These are phyloP conservation scores for Bellardia bayeri DNA, from an alignment of 2,888 invertebrate species.

Conservation along the genomic window DNA sequence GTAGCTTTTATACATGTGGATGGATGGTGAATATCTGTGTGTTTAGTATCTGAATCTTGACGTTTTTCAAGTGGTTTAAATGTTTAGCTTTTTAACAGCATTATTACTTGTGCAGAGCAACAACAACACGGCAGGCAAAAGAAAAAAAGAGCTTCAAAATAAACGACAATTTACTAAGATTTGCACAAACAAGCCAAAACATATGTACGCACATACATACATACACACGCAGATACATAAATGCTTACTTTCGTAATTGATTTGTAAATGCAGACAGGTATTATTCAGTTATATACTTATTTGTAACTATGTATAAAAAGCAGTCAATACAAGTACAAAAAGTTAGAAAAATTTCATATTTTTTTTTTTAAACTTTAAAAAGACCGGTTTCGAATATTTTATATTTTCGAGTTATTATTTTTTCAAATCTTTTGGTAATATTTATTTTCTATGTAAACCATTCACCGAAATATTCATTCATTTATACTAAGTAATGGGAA, in stretches of 20 bases:
- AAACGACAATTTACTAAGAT: slow-evolving; percentile 65
- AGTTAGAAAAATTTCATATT: no score
- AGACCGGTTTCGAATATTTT: no score
- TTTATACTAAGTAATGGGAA: no score
- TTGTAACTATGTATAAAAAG: no score
- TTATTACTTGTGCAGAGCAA: slow-evolving; percentile 52
- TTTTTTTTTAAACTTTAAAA: no score
- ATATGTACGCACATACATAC: slow-evolving; percentile 18
- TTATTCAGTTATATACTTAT: no score
- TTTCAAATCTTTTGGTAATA: no score
- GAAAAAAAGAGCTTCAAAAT: slow-evolving; percentile 42
- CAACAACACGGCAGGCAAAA: slow-evolving; percentile 19
- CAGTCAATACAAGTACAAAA: no score
- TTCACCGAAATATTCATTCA: no score
- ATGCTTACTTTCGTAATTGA: neutral
- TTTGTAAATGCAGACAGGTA: no score
- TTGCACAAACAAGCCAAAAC: slow-evolving; percentile 52
- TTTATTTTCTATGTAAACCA: no score
- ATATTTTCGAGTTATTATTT: no score
- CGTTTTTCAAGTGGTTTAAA: slow-evolving; percentile 61
- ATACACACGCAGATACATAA: neutral
- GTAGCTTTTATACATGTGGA: neutral
- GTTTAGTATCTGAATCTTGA: slow-evolving; percentile 31
- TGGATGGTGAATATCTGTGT: neutral
- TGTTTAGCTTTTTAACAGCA: slow-evolving; percentile 64